Evolutionary conservation across 2,797 vertebrate genomes (phyloP).

Genomic region (Dendrocincla fuliginosa): DNA sequence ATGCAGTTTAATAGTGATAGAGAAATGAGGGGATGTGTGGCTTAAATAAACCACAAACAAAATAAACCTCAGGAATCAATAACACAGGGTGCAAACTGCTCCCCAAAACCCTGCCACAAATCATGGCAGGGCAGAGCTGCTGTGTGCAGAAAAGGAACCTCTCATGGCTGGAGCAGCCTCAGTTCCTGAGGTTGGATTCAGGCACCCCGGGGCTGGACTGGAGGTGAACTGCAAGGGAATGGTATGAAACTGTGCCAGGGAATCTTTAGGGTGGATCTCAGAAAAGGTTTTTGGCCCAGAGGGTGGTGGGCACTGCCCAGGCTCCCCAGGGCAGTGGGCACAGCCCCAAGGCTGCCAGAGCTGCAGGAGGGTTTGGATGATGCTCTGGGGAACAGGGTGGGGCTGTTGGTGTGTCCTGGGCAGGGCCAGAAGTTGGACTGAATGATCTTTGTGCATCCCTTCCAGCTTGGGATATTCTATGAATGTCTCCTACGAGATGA

Average conservation of each 20-base stretch:
- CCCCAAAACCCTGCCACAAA: not conserved
- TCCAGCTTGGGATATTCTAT: not conserved
- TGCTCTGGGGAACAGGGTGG: not conserved
- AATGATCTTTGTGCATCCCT: too few species aligned
- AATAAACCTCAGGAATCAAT: not conserved
- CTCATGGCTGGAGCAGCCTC: not conserved
- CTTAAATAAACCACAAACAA: not conserved
- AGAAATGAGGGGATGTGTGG: not conserved
- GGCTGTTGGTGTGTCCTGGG: not conserved
- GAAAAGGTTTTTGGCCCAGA: not conserved
- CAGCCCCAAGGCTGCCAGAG: not conserved
- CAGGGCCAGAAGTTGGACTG: not conserved
- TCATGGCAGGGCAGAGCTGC: not conserved
- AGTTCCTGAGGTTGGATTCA: rapidly evolving
- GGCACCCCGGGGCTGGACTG: not conserved
- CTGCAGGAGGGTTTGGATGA: not conserved
- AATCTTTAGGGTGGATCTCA: not conserved
- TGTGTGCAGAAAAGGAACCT: not conserved
- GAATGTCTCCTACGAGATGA: not conserved
- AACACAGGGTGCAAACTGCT: not conserved
- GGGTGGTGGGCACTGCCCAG: not conserved
- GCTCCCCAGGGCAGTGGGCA: not conserved
- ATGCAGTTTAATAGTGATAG: not conserved
- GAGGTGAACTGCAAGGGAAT: not conserved
- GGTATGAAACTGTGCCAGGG: not conserved